Conservation (phyloP, 2,113 vertebrate species). For the Mobula hypostoma region DNA sequence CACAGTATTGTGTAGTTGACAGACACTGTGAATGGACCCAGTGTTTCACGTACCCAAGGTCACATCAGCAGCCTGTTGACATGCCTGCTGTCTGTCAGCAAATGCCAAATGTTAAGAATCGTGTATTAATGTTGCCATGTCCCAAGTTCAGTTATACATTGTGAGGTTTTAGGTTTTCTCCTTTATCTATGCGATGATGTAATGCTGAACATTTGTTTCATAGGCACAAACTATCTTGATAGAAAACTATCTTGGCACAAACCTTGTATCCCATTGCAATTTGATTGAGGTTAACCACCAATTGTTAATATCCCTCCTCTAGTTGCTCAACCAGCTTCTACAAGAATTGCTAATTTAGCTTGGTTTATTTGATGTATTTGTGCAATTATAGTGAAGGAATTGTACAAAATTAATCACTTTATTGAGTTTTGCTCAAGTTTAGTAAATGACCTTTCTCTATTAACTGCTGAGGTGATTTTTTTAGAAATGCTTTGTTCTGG, state of each 20-base stretch:
- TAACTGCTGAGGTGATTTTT: background rate
- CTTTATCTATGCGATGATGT: background rate
- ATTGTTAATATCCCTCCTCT: background rate
- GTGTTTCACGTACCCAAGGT: slow-evolving; percentile 6
- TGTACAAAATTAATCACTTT: background rate
- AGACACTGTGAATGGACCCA: slow-evolving; percentile 2
- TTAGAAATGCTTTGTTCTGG: background rate
- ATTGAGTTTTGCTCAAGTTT: background rate
- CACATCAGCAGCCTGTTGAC: slow-evolving; percentile 21
- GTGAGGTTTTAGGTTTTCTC: background rate
- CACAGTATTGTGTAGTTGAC: slow-evolving; percentile 4
- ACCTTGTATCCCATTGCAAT: background rate
- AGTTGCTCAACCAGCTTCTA: background rate
- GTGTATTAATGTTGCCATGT: background rate
- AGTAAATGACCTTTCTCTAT: background rate
- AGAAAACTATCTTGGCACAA: background rate
- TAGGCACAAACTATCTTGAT: background rate
- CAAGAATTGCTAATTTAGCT: background rate
- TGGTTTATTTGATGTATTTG: background rate
- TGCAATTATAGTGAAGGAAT: background rate
- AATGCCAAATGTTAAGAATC: background rate
- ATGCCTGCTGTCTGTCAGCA: background rate
- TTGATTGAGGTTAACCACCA: too few species aligned
- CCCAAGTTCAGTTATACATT: background rate
- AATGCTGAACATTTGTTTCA: background rate